Conservation (phyloP, 2,888 invertebrate species). For the Aporophyla lueneburgensis region DNA sequence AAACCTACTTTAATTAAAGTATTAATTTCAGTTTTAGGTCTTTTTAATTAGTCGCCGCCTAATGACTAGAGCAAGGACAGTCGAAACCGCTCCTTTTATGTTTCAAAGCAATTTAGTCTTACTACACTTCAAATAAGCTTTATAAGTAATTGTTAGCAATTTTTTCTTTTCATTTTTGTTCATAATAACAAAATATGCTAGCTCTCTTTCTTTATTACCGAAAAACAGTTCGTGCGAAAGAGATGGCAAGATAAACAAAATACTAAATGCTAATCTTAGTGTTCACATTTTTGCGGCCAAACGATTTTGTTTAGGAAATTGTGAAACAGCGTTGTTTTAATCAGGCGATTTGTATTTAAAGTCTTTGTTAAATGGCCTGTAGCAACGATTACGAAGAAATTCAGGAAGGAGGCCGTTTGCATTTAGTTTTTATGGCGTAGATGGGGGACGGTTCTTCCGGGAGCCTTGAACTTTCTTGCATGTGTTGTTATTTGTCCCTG, state of each 20-base stretch:
- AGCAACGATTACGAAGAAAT: slow-evolving; percentile 46
- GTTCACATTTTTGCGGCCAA: slow-evolving; percentile 42
- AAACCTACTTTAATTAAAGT: slow-evolving; percentile 17
- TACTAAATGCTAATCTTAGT: slow-evolving; percentile 41
- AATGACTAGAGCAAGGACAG: slow-evolving; percentile 30
- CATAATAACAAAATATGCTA: neutral
- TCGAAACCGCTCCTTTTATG: slow-evolving; percentile 49
- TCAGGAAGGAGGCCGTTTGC: slow-evolving; percentile 37
- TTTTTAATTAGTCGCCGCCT: slow-evolving; percentile 58
- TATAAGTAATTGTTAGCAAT: slow-evolving; percentile 53
- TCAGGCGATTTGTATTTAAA: slow-evolving; percentile 59
- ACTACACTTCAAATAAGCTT: slow-evolving; percentile 60
- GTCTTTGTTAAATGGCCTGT: slow-evolving; percentile 38
- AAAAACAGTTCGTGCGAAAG: neutral
- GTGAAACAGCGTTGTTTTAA: slow-evolving; percentile 48
- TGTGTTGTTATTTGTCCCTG: slow-evolving; percentile 5
- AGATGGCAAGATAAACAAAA: neutral
- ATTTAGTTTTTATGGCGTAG: slow-evolving; percentile 48
- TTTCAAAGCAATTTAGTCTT: slow-evolving; percentile 40
- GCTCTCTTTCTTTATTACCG: slow-evolving; percentile 8
- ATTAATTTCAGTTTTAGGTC: slow-evolving; percentile 12
- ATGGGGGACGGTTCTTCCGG: slow-evolving; percentile 6
- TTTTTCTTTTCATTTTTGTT: neutral
- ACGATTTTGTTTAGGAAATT: slow-evolving; percentile 42
- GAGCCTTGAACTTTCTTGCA: slow-evolving; percentile 17